Conservation (phyloP, 2,888 invertebrate species). For the Campaea margaritaria region DNA sequence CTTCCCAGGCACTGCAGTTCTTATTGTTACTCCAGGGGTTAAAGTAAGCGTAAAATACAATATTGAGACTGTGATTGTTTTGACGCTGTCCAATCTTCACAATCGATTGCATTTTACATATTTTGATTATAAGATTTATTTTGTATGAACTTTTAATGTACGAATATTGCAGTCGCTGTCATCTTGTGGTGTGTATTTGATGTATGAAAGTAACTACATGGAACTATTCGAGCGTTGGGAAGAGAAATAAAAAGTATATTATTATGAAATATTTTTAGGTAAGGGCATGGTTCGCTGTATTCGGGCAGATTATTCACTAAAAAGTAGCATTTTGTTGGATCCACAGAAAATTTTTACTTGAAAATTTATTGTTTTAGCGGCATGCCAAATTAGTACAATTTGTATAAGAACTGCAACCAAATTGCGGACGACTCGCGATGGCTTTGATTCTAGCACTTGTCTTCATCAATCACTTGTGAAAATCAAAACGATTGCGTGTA, state of each 20-base stretch:
- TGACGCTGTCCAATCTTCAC: constrained; percentile 47
- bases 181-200: constrained; percentile 17
- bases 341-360: too few species aligned
- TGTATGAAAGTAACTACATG: constrained; percentile 4
- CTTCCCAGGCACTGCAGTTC: neutral
- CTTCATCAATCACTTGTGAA: too few species aligned
- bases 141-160: constrained; percentile 31
- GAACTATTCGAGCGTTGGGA: neutral
- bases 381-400: neutral
- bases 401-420: neutral
- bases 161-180: constrained; percentile 13
- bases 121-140: constrained; percentile 31
- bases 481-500: too few species aligned
- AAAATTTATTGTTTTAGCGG: neutral
- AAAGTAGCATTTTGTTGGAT: too few species aligned
- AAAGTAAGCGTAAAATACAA: constrained; percentile 27
- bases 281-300: constrained; percentile 2
- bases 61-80: constrained; percentile 43
- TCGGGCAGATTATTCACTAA: too few species aligned
- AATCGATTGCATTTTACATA: constrained; percentile 35
- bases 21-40: constrained; percentile 46
- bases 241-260: neutral
- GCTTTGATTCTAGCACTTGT: too few species aligned
- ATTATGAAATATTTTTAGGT: neutral
- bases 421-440: too few species aligned